Evolutionary conservation across 2,113 vertebrate genomes (phyloP).

Genomic region (Rhea americana): DNA sequence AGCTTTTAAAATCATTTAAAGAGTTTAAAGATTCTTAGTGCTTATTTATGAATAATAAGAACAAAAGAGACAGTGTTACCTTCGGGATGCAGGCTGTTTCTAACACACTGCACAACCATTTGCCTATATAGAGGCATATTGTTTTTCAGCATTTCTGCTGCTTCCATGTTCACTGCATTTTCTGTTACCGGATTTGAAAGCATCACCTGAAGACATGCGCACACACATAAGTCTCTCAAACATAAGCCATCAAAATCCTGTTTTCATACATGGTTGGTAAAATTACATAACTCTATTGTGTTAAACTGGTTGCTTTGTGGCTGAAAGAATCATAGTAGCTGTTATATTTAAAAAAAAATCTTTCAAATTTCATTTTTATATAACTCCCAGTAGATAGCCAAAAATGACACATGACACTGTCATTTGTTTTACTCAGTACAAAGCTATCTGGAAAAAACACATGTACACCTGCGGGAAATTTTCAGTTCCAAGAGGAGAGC

Average conservation of each 20-base stretch:
- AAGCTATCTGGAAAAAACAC: background rate
- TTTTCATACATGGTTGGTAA: background rate
- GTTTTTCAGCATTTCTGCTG: background rate
- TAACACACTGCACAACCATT: background rate
- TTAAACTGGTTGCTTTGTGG: background rate
- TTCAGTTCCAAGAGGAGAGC: background rate
- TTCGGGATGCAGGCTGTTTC: background rate
- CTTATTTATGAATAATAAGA: background rate
- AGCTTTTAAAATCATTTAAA: background rate
- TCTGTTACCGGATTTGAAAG: conserved; percentile 61
- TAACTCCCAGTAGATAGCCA: background rate
- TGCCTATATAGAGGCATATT: background rate
- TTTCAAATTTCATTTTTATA: background rate
- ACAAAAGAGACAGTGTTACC: background rate
- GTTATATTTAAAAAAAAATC: background rate
- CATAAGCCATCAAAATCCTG: background rate
- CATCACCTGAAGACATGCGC: conserved; percentile 41
- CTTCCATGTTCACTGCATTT: conserved; percentile 43
- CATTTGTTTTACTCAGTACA: background rate
- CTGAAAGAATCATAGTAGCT: background rate
- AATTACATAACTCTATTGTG: background rate
- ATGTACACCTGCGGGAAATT: background rate
- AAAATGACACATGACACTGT: background rate
- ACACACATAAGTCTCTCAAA: background rate
- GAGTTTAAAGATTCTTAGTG: background rate